Evolutionary conservation across 2,113 vertebrate genomes (phyloP).

Genomic region (Peromyscus polionotus): DNA sequence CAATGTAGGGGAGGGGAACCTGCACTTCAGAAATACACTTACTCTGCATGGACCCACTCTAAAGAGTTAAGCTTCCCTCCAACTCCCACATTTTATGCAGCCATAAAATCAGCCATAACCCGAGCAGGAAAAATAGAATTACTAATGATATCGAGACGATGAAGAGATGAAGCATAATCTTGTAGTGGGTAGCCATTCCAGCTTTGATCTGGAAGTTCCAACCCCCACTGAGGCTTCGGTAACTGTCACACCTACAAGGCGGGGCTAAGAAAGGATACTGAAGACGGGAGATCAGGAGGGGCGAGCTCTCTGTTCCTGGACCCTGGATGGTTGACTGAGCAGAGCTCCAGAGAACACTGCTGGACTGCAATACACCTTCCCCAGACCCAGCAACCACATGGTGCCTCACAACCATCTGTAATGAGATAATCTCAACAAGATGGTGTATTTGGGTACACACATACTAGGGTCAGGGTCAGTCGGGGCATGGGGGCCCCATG

Average conservation of each 20-base stretch:
- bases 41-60: not conserved
- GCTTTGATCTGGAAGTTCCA: no score
- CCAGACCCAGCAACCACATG: no score
- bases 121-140: not conserved
- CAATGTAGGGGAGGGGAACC: not conserved
- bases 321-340: no score
- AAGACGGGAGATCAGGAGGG: no score
- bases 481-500: not conserved
- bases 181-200: no score
- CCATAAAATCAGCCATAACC: not conserved
- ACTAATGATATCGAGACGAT: not conserved
- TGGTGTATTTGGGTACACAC: not conserved
- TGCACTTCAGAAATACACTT: not conserved
- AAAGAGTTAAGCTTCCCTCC: not conserved
- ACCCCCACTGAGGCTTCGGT: no score
- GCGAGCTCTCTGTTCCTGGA: no score
- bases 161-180: not conserved
- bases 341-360: no score
- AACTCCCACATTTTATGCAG: not conserved
- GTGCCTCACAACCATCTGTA: no score
- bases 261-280: no score
- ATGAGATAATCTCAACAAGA: not conserved
- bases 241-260: no score
- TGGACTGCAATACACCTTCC: no score
- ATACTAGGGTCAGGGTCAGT: not conserved